Conservation (phyloP, 2,113 vertebrate species). For the Orthonyx spaldingii region DNA sequence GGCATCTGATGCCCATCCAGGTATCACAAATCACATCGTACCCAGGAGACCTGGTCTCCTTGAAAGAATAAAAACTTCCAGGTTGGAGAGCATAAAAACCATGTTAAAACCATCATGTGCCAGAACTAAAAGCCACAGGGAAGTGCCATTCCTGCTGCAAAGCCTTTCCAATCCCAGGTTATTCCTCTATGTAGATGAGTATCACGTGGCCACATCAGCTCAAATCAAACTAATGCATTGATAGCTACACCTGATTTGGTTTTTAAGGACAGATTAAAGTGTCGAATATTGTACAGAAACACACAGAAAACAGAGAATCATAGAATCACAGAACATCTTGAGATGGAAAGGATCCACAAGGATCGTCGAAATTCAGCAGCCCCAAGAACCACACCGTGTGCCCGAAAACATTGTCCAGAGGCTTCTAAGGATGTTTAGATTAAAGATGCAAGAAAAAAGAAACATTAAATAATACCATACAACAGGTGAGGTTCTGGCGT, state of each 20-base stretch:
- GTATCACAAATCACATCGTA: background rate
- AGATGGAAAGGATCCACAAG: background rate
- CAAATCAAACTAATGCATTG: background rate
- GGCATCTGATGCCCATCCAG: background rate
- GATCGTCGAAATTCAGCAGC: background rate
- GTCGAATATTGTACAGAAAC: background rate
- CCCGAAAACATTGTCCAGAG: rapidly evolving
- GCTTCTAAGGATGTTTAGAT: background rate
- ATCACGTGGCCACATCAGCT: rapidly evolving
- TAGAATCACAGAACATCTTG: background rate
- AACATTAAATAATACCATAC: background rate
- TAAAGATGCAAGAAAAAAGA: background rate
- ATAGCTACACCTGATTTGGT: no score
- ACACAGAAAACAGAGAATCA: background rate
- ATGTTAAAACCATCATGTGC: background rate
- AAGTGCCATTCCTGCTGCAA: background rate
- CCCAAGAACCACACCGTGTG: background rate
- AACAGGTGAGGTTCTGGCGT: background rate
- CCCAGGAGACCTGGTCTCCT: background rate
- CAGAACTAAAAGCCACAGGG: background rate
- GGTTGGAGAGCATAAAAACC: rapidly evolving
- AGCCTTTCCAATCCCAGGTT: background rate
- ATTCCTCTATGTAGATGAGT: background rate
- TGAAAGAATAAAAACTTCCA: background rate
- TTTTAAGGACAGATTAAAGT: background rate